These are phyloP conservation scores for Promerops cafer DNA, from an alignment of 2,113 vertebrate genomes.

Conservation along the genomic window DNA sequence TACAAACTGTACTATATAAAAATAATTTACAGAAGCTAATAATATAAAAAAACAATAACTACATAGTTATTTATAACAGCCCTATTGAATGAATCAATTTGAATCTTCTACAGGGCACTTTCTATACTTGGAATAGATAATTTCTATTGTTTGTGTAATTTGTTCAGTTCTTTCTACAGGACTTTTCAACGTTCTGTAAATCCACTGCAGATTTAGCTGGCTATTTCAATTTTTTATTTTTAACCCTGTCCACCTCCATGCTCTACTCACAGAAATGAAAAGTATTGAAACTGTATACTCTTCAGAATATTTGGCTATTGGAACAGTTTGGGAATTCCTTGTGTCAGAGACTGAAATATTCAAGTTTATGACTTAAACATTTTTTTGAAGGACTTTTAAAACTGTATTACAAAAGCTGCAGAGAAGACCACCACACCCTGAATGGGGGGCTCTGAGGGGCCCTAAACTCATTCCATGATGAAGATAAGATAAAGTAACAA, in stretches of 20 bases:
- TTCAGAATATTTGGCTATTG: background rate
- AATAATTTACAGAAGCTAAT: background rate
- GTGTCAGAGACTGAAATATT: background rate
- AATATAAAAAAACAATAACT: too few relatives aligned
- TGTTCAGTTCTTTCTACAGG: background rate
- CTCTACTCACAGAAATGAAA: background rate
- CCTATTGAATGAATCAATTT: background rate
- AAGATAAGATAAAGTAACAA: background rate
- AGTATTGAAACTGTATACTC: background rate
- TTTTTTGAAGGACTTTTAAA: background rate
- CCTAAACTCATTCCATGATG: background rate
- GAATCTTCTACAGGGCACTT: background rate
- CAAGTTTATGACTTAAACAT: background rate
- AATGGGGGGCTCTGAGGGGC: background rate
- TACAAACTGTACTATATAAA: background rate
- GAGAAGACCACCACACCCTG: background rate
- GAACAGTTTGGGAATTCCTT: background rate
- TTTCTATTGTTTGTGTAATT: background rate
- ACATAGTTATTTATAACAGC: too few relatives aligned
- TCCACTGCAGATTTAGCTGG: background rate
- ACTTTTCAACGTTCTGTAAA: background rate
- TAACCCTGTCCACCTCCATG: background rate
- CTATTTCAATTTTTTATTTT: background rate
- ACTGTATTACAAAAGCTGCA: background rate
- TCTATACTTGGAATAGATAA: background rate